These are phyloP conservation scores for Eulemur coronatus DNA, from an alignment of 2,797 vertebrate species.

Conservation along the genomic window DNA sequence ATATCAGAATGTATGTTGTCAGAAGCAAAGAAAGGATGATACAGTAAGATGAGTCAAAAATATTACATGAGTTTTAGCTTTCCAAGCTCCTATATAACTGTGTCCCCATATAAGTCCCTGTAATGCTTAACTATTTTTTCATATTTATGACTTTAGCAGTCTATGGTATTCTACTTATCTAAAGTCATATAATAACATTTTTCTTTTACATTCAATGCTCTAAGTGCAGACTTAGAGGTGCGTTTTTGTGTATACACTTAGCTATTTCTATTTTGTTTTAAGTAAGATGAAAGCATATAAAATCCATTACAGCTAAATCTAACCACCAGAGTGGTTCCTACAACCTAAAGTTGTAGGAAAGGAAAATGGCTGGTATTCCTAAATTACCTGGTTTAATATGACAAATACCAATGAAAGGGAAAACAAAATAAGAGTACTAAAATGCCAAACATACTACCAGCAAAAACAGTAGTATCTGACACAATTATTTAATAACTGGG, in stretches of 20 bases:
- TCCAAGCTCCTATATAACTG: not conserved
- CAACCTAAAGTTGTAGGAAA: not conserved
- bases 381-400: not conserved
- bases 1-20: not conserved
- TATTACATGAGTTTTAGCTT: not conserved
- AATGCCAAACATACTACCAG: not conserved
- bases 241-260: not conserved
- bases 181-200: not conserved
- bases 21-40: constrained; percentile 1
- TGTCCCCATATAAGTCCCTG: not conserved
- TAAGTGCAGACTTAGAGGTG: not conserved
- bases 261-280: constrained; percentile 24
- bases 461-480: not conserved
- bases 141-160: constrained; percentile 27
- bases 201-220: constrained; percentile 35
- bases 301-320: constrained; percentile 34
- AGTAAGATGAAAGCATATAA: constrained; percentile 45
- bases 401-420: not conserved
- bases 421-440: constrained; percentile 6
- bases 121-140: constrained; percentile 27
- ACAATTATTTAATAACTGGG: constrained; percentile 22
- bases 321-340: constrained; percentile 9
- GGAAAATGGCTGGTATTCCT: constrained; percentile 20
- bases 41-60: not conserved
- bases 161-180: not conserved